phyloP scores from a whole-genome alignment of 2,888 invertebrate genomes.

The Crocallis elinguaria region DNA sequence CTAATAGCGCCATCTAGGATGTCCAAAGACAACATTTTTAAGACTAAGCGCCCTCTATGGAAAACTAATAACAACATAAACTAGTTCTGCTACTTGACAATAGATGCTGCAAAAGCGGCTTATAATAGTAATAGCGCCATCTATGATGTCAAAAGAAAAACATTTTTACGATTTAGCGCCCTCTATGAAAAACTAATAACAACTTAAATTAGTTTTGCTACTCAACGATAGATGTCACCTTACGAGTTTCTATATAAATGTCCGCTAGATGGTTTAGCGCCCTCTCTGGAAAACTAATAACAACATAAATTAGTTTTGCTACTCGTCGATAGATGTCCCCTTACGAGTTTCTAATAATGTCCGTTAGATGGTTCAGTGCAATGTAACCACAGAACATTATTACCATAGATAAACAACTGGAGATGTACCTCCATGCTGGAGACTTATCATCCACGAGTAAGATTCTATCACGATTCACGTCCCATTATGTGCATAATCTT shows the following conservation, averaged over 20 bases:
- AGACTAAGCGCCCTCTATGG: neutral
- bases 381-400: too few relatives aligned
- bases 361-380: too few relatives aligned
- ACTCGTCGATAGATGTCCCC: conserved; percentile 55
- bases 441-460: too few relatives aligned
- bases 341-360: neutral
- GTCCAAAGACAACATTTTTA: too few relatives aligned
- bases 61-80: neutral
- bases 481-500: too few relatives aligned
- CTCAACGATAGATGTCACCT: neutral
- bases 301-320: conserved; percentile 33
- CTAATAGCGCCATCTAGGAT: too few relatives aligned
- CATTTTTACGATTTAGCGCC: neutral
- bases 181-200: neutral
- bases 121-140: too few relatives aligned
- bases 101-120: too few relatives aligned
- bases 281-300: conserved; percentile 21
- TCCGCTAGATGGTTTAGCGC: conserved; percentile 11
- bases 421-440: too few relatives aligned
- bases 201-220: neutral
- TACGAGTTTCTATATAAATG: neutral
- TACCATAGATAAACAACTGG: too few relatives aligned
- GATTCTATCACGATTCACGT: too few relatives aligned
- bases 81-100: neutral
- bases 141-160: too few relatives aligned